phyloP scores from a whole-genome alignment of 2,888 invertebrate species.

The Oscheius myriophilus region DNA sequence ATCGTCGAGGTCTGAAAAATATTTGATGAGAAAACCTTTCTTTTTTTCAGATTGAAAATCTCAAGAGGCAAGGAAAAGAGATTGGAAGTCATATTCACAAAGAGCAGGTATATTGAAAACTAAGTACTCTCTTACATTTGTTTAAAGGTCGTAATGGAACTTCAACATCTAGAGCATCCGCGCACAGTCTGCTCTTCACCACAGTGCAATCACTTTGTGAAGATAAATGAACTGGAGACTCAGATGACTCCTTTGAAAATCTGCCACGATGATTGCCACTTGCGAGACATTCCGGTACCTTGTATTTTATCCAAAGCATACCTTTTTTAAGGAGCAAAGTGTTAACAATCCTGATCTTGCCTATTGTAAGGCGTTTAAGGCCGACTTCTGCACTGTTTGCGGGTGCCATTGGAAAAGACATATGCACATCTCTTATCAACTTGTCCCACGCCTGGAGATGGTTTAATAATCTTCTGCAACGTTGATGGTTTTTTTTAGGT shows the following conservation, averaged over 20 bases:
- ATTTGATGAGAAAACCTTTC: constrained; percentile 10
- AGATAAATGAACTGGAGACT: not conserved
- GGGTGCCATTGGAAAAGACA: not conserved
- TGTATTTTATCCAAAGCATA: not conserved
- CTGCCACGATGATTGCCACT: constrained; percentile 2
- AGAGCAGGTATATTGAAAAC: not conserved
- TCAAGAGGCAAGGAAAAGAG: not conserved
- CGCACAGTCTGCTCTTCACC: constrained; percentile 4
- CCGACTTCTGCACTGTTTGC: not conserved
- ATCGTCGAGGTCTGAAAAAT: not conserved
- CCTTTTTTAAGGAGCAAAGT: not conserved
- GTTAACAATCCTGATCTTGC: not conserved
- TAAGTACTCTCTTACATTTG: not conserved
- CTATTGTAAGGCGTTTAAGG: not conserved
- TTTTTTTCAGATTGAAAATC: not conserved
- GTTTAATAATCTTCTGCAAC: no score
- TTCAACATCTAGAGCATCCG: not conserved
- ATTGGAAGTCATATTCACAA: not conserved
- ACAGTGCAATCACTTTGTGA: not conserved
- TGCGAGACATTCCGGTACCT: not conserved
- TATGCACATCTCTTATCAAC: not conserved
- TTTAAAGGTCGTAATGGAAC: constrained; percentile 6
- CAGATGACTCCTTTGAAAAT: not conserved
- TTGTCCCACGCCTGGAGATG: not conserved
- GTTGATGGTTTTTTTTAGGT: no score